Evolutionary conservation across 2,113 vertebrate genomes (phyloP).

Genomic region (Siniperca chuatsi): DNA sequence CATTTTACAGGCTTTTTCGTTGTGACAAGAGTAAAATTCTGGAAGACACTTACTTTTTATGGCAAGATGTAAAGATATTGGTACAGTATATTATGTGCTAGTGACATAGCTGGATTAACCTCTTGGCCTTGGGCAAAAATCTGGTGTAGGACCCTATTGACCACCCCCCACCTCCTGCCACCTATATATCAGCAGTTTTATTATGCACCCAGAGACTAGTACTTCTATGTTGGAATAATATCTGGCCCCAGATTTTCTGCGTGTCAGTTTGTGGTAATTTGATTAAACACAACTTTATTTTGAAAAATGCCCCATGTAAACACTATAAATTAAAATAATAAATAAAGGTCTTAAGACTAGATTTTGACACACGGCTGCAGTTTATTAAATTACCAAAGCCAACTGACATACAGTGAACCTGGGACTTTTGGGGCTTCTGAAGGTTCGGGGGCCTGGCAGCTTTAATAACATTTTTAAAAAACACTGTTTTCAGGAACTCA

Average conservation of each 20-base stretch:
- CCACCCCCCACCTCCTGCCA: not conserved
- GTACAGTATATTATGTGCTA: not conserved
- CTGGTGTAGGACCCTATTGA: too few species aligned
- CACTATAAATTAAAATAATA: not conserved
- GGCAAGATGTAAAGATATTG: not conserved
- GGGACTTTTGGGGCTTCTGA: not conserved
- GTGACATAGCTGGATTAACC: not conserved
- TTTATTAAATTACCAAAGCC: not conserved
- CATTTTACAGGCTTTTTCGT: not conserved
- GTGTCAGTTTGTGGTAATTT: not conserved
- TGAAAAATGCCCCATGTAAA: not conserved
- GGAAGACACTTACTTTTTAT: not conserved
- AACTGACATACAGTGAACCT: not conserved
- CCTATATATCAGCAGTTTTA: not conserved
- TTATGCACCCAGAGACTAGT: not conserved
- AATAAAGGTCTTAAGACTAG: not conserved
- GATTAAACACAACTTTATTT: not conserved
- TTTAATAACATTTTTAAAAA: not conserved
- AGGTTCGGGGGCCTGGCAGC: not conserved
- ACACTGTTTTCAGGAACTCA: not conserved
- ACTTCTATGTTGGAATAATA: not conserved
- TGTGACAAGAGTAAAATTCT: not conserved
- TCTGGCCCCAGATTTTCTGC: not conserved
- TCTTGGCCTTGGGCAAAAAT: not conserved
- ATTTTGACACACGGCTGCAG: not conserved